Evolutionary conservation across 2,797 vertebrate genomes (phyloP).

Genomic region (Gallinago stenura): DNA sequence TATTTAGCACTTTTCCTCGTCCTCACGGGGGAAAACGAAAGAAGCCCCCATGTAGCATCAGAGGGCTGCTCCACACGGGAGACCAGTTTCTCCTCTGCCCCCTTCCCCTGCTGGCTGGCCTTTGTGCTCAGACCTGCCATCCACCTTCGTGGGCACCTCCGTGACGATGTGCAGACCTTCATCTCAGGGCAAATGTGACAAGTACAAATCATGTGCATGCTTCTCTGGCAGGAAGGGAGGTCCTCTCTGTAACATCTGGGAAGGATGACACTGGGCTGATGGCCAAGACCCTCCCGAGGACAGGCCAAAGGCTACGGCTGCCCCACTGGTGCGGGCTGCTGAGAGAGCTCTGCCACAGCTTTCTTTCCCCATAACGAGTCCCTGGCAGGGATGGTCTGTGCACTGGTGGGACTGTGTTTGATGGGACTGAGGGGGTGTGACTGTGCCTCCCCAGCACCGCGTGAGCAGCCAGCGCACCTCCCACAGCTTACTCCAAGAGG

Average conservation of each 20-base stretch:
- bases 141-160: not conserved
- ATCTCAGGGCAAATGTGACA: not conserved
- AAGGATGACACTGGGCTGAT: not conserved
- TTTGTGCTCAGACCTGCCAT: not conserved
- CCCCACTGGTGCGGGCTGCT: not conserved
- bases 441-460: not conserved
- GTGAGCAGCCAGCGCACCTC: not conserved
- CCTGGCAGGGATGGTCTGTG: not conserved
- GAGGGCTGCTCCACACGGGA: rapidly evolving
- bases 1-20: not conserved
- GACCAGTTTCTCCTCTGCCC: not conserved
- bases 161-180: not conserved
- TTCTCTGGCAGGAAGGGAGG: not conserved
- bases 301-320: not conserved
- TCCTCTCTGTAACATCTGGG: not conserved
- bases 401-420: not conserved
- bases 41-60: not conserved
- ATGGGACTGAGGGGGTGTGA: not conserved
- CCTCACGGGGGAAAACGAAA: not conserved
- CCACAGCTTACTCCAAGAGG: not conserved
- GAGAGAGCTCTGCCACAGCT: not conserved
- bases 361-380: not conserved
- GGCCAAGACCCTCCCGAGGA: not conserved
- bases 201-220: not conserved
- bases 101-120: not conserved